Base-by-base conservation (phyloP, 2,888 invertebrate genomes). In the Protodeltote pygarga region DNA sequence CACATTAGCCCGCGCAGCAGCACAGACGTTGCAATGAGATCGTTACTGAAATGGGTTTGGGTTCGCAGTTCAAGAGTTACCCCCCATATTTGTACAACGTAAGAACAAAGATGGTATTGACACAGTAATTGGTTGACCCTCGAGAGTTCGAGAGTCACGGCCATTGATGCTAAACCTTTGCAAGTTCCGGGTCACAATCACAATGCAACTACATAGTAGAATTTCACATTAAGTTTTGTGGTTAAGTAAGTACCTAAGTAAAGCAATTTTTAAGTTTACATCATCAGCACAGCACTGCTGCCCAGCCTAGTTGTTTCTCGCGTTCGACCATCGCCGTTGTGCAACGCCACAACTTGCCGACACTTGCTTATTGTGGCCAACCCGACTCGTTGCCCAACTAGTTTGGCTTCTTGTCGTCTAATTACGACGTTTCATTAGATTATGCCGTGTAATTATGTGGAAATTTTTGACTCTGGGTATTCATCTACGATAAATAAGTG, bases 181-280 rank as follows among this genome's bases (percentile, higher is more conserved):
- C 59, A 66, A 83, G 83, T 88, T 90, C 89, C 89, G 87, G 87
- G 85, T 88, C 79, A 78, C 75, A 79, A 78, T 81, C 68, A 66
- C 79, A 77, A 76, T 85, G 81, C 79, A 85, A 85, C 78, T 79
- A n/a, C n/a, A n/a, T n/a, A 68, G 72, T 78, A 77, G 71, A 85
- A 83, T 89, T 89, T 85, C 87, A 87, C 87, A 87, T 87, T 81
- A 79, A 81, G 81, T 75, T 79, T 73, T 71, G 79, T 67, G 81
- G 87, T 88, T 89, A 89, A 89, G 89, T 89, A 89, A 88, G 87
- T 89, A n/a, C n/a, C n/a, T n/a, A 87, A 89, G 77, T 89, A 89
- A 89, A 87, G 89, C 89, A 91, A 89, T 92, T 92, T 91, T 91
- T 88, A 85, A 85, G 87, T 91, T 92, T 92, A 92, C 91, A 86